phyloP scores from a whole-genome alignment of 2,888 invertebrate species.

The Cheilosia soror region DNA sequence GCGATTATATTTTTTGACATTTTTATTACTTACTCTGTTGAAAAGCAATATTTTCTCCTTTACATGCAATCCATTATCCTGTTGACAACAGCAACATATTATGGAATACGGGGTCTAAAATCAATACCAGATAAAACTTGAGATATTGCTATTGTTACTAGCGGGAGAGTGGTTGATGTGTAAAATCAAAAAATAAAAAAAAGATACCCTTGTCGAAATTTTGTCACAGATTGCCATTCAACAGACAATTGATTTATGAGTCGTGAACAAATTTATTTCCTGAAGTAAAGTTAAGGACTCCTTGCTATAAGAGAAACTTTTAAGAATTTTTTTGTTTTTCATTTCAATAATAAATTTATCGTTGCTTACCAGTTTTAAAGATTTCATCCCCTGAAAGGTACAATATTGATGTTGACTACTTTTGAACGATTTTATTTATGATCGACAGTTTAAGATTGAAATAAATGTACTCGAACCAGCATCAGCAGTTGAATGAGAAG shows the following conservation, averaged over 20 bases:
- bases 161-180: neutral
- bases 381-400: too few relatives aligned
- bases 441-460: too few relatives aligned
- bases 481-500: too few relatives aligned
- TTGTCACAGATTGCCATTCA: slow-evolving; percentile 20
- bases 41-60: slow-evolving; percentile 11
- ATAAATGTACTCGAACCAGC: too few relatives aligned
- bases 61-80: slow-evolving; percentile 18
- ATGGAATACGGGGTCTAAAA: slow-evolving; percentile 18
- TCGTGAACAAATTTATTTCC: slow-evolving; percentile 33
- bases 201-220: slow-evolving; percentile 40
- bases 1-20: too few relatives aligned
- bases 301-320: neutral
- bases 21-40: neutral
- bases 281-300: slow-evolving; percentile 9
- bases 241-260: slow-evolving; percentile 54
- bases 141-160: neutral
- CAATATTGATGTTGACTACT: too few relatives aligned
- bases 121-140: slow-evolving; percentile 19
- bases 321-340: neutral
- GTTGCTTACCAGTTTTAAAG: too few relatives aligned
- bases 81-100: slow-evolving; percentile 35
- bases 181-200: neutral
- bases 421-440: too few relatives aligned
- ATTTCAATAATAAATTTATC: too few relatives aligned